These are phyloP conservation scores for Ovis aries DNA, from an alignment of 2,113 vertebrate species.

Conservation along the genomic window ARS-UI_Ramb_v3.0 NC_056059.1:94724501-94725000, in stretches of 20 bases:
- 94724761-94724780: neutral
- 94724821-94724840: neutral
- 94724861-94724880: neutral
- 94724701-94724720: neutral
- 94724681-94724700: neutral
- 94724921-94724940: neutral
- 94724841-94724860: neutral
- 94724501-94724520: neutral
- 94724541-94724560: neutral
- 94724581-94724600: neutral
- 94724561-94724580: neutral
- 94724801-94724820: neutral
- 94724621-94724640: neutral
- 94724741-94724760: neutral
- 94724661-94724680: neutral
- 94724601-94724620: neutral
- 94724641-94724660: neutral
- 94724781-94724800: neutral
- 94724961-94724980: neutral
- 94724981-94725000: neutral
- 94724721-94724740: neutral
- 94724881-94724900: neutral
- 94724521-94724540: neutral
- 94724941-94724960: neutral
- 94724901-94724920: neutral